These are phyloP conservation scores for Sebastes itinus DNA, from an alignment of 2,797 vertebrate species.

Conservation along the genomic window DNA sequence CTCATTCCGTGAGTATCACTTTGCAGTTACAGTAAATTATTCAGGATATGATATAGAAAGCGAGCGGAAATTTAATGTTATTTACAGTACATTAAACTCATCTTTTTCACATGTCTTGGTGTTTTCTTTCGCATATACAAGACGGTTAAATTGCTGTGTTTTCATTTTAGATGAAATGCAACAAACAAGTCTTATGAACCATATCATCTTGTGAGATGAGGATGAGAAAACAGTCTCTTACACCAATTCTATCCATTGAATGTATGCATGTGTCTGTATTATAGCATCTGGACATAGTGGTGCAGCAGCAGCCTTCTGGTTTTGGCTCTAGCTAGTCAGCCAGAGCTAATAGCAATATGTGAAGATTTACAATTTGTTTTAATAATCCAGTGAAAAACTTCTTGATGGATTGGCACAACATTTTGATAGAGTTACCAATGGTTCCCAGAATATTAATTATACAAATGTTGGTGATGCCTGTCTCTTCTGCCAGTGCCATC, in stretches of 20 bases:
- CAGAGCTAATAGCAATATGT: not conserved
- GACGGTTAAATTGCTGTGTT: constrained; percentile 7
- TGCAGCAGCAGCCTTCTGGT: not conserved
- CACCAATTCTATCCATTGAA: not conserved
- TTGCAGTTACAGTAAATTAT: constrained; percentile 20
- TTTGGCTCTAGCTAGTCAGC: not conserved
- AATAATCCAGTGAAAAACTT: no score
- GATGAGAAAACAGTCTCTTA: not conserved
- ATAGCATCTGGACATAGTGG: not conserved
- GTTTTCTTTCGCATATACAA: not conserved
- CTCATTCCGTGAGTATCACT: not conserved
- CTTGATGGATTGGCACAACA: no score
- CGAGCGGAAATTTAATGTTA: constrained; percentile 12
- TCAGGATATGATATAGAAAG: constrained; percentile 2
- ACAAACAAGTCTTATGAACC: constrained; percentile 21
- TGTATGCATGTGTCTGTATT: not conserved
- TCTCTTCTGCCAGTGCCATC: not conserved
- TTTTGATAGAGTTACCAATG: no score
- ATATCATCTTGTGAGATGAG: constrained; percentile 3
- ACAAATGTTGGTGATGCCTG: not conserved
- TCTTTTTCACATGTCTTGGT: constrained; percentile 22
- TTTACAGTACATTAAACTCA: constrained; percentile 53
- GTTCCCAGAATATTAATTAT: no score
- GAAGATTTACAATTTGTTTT: not conserved
- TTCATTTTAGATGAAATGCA: constrained; percentile 32